A percentile compares a stretch with the other conserved stretches of the same genome.
These are phyloP conservation scores for Grapholita molesta DNA, from an alignment of 1,140 invertebrate species.

Conservation along the genomic window DNA sequence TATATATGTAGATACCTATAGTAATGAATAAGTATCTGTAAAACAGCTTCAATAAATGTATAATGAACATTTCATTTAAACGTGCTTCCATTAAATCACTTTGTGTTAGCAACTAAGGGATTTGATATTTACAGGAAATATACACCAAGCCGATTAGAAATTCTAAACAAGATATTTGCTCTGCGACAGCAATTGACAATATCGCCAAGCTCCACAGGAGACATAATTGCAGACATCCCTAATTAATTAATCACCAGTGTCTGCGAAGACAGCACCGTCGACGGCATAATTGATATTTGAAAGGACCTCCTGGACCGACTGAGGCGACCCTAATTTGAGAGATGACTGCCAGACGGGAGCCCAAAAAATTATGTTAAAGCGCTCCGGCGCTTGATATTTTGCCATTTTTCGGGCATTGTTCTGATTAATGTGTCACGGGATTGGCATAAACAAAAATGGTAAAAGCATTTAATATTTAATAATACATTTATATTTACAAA, in stretches of 20 bases:
- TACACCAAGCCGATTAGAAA: background rate
- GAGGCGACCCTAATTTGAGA: slow-evolving; percentile 50
- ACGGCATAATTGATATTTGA: slow-evolving; percentile 68
- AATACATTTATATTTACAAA: background rate
- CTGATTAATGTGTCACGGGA: slow-evolving; percentile 14
- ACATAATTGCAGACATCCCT: slow-evolving; percentile 60
- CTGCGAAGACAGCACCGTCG: slow-evolving; percentile 36
- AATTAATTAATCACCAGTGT: slow-evolving; percentile 66
- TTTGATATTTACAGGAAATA: background rate
- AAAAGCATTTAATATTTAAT: background rate
- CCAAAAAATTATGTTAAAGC: slow-evolving; percentile 28
- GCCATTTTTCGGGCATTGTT: slow-evolving; percentile 16
- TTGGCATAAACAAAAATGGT: slow-evolving; percentile 8
- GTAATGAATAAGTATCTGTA: no score
- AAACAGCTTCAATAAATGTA: no score
- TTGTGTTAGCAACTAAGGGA: no score
- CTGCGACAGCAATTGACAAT: slow-evolving; percentile 25
- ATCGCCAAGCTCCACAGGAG: slow-evolving; percentile 32
- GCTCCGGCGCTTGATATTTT: slow-evolving; percentile 12
- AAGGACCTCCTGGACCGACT: slow-evolving; percentile 46
- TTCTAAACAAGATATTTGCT: background rate
- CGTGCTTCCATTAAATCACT: no score
- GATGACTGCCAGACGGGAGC: slow-evolving; percentile 32
- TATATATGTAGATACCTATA: no score
- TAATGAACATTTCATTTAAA: no score